phyloP scores from a whole-genome alignment of 2,888 invertebrate genomes.

The Listrodromus nycthemerus region DNA sequence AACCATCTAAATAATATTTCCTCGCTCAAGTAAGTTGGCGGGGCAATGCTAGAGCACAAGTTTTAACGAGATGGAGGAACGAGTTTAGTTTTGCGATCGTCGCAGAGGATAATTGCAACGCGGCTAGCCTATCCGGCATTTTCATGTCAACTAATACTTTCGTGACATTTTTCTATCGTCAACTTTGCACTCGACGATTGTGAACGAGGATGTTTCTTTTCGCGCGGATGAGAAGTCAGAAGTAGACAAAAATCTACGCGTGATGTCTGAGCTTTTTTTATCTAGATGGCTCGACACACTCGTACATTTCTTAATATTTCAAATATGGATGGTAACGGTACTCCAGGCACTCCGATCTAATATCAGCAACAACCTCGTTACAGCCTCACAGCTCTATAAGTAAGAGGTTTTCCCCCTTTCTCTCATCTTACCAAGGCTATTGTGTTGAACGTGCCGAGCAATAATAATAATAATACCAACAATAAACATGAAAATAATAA shows the following conservation, averaged over 20 bases:
- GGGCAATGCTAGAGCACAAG: constrained; percentile 70
- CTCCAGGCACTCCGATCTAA: constrained; percentile 46
- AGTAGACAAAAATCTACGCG: constrained; percentile 4
- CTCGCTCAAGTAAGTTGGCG: constrained; percentile 65
- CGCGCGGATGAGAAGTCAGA: not conserved
- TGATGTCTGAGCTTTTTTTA: not conserved
- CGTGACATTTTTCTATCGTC: constrained; percentile 34
- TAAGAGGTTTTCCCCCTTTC: constrained; percentile 43
- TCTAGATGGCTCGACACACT: not conserved
- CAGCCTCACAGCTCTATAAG: constrained; percentile 53
- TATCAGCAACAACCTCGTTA: constrained; percentile 57
- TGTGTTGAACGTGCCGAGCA: constrained; percentile 53
- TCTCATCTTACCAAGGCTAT: constrained; percentile 60
- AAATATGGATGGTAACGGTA: constrained; percentile 50
- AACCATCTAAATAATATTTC: constrained; percentile 81
- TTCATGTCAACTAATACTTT: constrained; percentile 3
- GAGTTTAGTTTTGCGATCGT: constrained; percentile 75
- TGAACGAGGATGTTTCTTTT: not conserved
- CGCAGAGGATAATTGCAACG: constrained; percentile 74
- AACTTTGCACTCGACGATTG: constrained; percentile 28
- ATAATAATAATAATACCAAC: constrained; percentile 46
- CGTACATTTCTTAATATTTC: too few species aligned
- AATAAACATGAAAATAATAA: constrained; percentile 7
- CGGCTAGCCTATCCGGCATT: constrained; percentile 25
- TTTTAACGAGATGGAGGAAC: constrained; percentile 80